Evolutionary conservation across 2,888 invertebrate species (phyloP).

Genomic region (Troilus luridus): DNA sequence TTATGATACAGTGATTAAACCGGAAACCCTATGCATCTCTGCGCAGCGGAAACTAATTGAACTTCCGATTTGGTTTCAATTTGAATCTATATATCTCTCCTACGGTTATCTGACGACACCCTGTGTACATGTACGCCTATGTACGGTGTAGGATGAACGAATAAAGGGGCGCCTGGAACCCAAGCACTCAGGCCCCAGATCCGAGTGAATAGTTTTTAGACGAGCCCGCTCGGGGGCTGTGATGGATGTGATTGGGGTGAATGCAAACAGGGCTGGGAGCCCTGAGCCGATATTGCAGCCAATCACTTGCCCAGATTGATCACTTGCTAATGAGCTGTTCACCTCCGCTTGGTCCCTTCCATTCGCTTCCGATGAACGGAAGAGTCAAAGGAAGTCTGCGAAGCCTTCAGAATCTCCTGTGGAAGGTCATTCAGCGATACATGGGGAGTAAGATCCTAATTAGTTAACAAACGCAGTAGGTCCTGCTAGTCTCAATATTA

Average conservation of each 20-base stretch:
- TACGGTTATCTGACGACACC: no score
- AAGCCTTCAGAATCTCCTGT: no score
- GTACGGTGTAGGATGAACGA: neutral
- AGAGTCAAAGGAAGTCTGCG: neutral
- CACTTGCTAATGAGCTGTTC: constrained; percentile 9
- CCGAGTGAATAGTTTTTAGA: neutral
- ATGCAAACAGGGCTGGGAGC: neutral
- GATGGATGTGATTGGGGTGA: neutral
- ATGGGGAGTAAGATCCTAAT: no score
- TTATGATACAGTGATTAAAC: no score
- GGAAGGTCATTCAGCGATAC: no score
- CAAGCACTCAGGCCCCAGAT: neutral
- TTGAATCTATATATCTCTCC: no score
- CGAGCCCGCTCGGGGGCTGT: neutral
- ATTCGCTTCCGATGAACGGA: neutral
- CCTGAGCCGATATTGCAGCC: neutral
- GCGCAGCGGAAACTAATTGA: no score
- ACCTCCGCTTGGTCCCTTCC: neutral
- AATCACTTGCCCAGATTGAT: constrained; percentile 16
- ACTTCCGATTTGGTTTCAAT: no score
- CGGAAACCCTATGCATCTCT: no score
- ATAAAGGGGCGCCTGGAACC: neutral
- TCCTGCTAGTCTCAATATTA: no score
- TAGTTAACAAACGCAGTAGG: no score
- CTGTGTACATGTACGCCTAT: neutral